Base-by-base conservation (phyloP, 2,797 vertebrate genomes). In the Atherinosoma microstoma region DNA sequence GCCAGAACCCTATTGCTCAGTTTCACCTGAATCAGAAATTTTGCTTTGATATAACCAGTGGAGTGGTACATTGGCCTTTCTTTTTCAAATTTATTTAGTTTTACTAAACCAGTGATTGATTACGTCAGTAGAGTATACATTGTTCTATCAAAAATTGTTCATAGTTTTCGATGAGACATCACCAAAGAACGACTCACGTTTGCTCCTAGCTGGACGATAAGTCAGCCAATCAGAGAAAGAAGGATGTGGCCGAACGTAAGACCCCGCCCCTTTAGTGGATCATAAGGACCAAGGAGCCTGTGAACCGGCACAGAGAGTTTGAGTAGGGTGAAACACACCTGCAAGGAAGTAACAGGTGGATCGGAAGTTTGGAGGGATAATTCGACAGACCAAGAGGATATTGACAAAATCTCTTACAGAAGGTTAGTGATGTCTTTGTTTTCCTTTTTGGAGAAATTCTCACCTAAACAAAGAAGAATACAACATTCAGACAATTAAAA, bases 161-260 rank as follows among this genome's bases (percentile, higher is more conserved):
- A 70, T 65, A 45, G 30, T 64, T 76, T 64, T 59, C 30, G 36
- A 59, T 87, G 88, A 89, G 62, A 3, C 70, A 84, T 65, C 57
- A 0, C 22, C 11, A 0, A 58, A 45, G 64, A 82, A 80, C 9
- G 47, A 30, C 3, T 3, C 2, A n/a, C 24, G 20, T 38, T 5
- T 3, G 9, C 22, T 27, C 15, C 20, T 3, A 2, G 42, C 32
- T 27, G 6, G 15, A 11, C 51, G 1, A 22, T 20, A 61, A 35
- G n/a, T 42, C 9, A 38, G 1, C 92, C 89, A 92, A 92, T 92
- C 73, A 66, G 70, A 11, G 47, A 22, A 3, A 0, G 3, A 0
- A 7, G 22, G 72, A 27, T 22, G 58, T 22, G 64, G 20, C 30
- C 35, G 1, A 0, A 32, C 9, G 6, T 2, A 11, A 29, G 12